A percentile compares a stretch with the other conserved stretches of the same genome.
These are phyloP conservation scores for Amblyopsis rosae DNA, from an alignment of 2,113 vertebrate genomes.

Conservation along the genomic window DNA sequence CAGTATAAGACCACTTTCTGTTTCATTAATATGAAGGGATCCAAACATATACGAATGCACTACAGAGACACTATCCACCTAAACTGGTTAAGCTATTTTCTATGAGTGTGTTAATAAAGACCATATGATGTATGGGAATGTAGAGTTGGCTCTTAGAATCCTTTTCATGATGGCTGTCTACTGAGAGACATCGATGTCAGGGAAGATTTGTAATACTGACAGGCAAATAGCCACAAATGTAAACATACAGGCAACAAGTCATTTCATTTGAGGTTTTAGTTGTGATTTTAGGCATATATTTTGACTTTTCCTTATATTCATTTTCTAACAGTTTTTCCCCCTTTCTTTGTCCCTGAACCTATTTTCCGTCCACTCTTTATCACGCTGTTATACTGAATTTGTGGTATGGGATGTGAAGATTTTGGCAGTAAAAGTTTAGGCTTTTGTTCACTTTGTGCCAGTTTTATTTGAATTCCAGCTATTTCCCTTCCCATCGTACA, in stretches of 20 bases:
- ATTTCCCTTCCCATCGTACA: background rate
- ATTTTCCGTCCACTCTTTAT: background rate
- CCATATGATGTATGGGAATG: slow-evolving; percentile 44
- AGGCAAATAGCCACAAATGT: slow-evolving; percentile 25
- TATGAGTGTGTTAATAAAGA: slow-evolving; percentile 54
- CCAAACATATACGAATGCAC: slow-evolving; percentile 9
- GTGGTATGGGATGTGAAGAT: slow-evolving; percentile 33
- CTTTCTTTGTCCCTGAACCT: background rate
- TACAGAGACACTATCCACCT: slow-evolving; percentile 27
- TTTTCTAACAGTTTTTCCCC: slow-evolving; percentile 6
- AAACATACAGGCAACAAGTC: slow-evolving; percentile 30
- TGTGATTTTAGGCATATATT: slow-evolving; percentile 33
- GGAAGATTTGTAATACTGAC: slow-evolving; percentile 16
- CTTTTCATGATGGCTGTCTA: slow-evolving; percentile 2
- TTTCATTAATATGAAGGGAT: slow-evolving; percentile 29
- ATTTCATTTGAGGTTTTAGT: slow-evolving; percentile 46
- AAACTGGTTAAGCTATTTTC: slow-evolving; percentile 46
- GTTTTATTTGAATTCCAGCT: slow-evolving; percentile 46
- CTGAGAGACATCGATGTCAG: slow-evolving; percentile 11
- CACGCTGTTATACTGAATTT: slow-evolving; percentile 24
- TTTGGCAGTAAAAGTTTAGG: background rate
- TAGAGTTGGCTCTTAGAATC: slow-evolving; percentile 26
- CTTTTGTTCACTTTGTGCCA: slow-evolving; percentile 13
- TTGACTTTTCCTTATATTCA: slow-evolving; percentile 25
- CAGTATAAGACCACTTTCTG: slow-evolving; percentile 28